Evolutionary conservation across 2,113 vertebrate genomes (phyloP), one percentile per base, ranked within the genome.

Genomic region (Cephalopholis sonnerati): DNA sequence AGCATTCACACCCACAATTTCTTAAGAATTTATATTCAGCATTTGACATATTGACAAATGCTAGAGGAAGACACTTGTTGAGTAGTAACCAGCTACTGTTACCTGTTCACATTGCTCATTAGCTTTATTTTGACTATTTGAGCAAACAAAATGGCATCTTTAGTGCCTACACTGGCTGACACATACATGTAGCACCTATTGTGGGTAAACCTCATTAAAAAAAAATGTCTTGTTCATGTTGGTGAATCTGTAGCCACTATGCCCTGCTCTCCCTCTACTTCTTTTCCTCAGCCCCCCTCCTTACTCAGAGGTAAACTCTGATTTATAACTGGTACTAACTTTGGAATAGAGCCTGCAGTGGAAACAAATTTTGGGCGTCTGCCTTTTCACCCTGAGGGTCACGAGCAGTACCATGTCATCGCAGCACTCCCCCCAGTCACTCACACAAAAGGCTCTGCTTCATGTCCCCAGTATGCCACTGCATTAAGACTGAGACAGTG

Each of bases 391-490:
- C 83, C 39, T 9, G 5, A 71, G 76, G 89, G 88, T 93, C 88
- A 87, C 74, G 16, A 69, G 72, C 80, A 54, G 85, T 72, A n/a
- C 24, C 87, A 81, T 92, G 88, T 91, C 92, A 79, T 89, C 90
- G 54, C 87, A 29, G 44, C 67, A 18, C 5, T 64, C 58, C 66
- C 57, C 25, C 44, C 53, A 63, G 63, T 83, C 87, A 78, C 69
- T 75, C 63, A 76, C 89, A 79, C 85, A 66, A 74, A 76, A 68
- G 71, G 72, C 69, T 85, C 89, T 89, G 92, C 87, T 86, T 89
- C 78, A 68, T 87, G 80, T 89, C 82, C 82, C 59, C 76, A 41
- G 32, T 24, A 85, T 53, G 12, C 59, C 64, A 48, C 36, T 32
- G 65, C 69, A 74, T 87, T 69, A 29, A 64, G 68, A 58, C 25